Evolutionary conservation across 2,888 invertebrate species (phyloP), one percentile per base, ranked within the genome.

Genomic region (Melanostoma scalare): DNA sequence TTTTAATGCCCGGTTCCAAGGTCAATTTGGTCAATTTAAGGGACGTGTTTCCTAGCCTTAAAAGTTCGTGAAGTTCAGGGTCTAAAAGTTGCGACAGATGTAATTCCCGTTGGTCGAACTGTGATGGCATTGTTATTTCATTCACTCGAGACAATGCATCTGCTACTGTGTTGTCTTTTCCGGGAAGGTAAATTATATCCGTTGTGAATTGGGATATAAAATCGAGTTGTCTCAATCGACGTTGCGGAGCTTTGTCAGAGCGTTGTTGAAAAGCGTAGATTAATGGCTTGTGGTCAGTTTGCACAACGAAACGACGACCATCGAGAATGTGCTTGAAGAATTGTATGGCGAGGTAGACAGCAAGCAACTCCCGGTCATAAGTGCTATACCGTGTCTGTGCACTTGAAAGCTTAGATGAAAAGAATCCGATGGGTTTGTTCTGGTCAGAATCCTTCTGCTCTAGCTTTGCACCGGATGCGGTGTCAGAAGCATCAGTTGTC

Each of bases 191-290:
- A 2, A 48, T 42, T 8, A 80, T 71, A 3, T 65, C 65, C 0
- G 72, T 73, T n/a, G 72, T 53, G 53, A 46, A 79, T n/a, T 75
- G 69, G 6, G 69, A 74, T 5, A 75, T 80, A 8, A 40, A 69
- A 36, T 80, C 76, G 0, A 76, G n/a, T 20, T 56, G 74, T 42
- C 40, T 44, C n/a, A 73, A 55, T 5, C 53, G 61, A 8, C 46
- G 55, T 6, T 73, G 53, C 3, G 40, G 46, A 20, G 55, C 55
- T 8, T 73, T 63, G 30, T 55, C 46, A 0, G 74, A 65, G 4
- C 48, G 31, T 20, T 65, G 56, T 35, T 61, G 61, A 20, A 74
- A 58, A 0, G 58, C 52, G 30, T 50, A 58, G 3, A 36, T 52
- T 0, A 74, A 36, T 20, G 65, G 58, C 36, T 74, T 67, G 58